phyloP scores from a whole-genome alignment of 2,797 vertebrate genomes.

The Pelodytes ibericus region DNA sequence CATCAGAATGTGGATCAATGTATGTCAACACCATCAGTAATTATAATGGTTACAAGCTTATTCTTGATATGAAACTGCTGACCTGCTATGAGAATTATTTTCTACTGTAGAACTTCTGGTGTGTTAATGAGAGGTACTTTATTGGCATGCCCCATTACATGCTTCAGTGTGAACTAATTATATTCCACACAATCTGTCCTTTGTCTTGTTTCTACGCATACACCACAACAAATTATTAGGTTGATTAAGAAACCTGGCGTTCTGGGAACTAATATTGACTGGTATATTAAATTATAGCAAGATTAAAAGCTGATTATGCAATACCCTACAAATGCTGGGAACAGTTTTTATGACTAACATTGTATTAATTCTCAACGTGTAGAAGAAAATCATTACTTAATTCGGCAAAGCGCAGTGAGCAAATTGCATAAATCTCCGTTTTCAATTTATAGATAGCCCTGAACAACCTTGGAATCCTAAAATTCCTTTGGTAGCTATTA shows the following conservation, averaged over 20 bases:
- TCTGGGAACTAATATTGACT: conserved; percentile 37
- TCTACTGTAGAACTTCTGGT: not conserved
- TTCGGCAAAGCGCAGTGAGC: conserved; percentile 9
- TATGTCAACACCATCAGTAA: not conserved
- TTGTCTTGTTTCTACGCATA: not conserved
- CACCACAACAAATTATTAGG: conserved; percentile 31
- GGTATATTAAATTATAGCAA: conserved; percentile 38
- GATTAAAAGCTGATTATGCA: conserved; percentile 47
- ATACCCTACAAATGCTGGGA: conserved; percentile 25
- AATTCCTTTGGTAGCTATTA: conserved; percentile 17
- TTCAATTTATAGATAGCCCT: conserved; percentile 13
- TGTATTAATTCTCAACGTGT: conserved; percentile 42
- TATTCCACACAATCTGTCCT: not conserved
- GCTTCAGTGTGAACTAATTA: conserved; percentile 3
- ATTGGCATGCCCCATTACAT: not conserved
- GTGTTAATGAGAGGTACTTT: not conserved
- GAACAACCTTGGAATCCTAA: conserved; percentile 11
- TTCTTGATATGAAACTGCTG: not conserved
- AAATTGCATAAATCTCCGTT: conserved; percentile 36
- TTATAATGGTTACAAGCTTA: not conserved
- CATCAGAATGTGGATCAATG: not conserved
- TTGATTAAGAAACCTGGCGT: conserved; percentile 17
- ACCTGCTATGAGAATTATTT: not conserved
- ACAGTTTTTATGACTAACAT: conserved; percentile 40
- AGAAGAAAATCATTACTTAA: conserved; percentile 49